phyloP scores from a whole-genome alignment of 2,888 invertebrate species.

The Papilio gigon region DNA sequence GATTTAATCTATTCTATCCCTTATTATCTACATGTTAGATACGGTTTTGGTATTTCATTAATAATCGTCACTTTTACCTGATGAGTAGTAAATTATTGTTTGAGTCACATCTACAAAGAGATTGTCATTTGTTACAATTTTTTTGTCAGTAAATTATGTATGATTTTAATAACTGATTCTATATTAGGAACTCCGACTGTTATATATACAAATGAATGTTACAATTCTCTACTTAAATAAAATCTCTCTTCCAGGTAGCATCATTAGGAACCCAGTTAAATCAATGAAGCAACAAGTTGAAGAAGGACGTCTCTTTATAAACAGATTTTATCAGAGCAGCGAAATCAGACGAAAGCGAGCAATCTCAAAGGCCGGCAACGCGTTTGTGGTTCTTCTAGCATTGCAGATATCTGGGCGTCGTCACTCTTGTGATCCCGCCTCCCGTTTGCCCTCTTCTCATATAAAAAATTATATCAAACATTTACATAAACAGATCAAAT shows the following conservation, averaged over 20 bases:
- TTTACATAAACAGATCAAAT: too few species aligned
- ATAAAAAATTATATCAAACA: too few species aligned
- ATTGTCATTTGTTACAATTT: slow-evolving; percentile 32
- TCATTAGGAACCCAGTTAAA: background rate
- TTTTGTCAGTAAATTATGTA: slow-evolving; percentile 16
- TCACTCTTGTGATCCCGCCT: too few species aligned
- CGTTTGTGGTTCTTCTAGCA: too few species aligned
- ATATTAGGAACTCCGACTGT: background rate
- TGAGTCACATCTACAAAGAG: background rate
- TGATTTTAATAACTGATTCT: background rate
- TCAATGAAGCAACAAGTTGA: background rate
- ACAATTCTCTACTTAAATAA: too few species aligned
- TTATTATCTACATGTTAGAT: slow-evolving; percentile 36
- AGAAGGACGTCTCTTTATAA: background rate
- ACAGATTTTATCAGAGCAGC: too few species aligned
- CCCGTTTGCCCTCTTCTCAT: too few species aligned
- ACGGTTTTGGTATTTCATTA: slow-evolving; percentile 25
- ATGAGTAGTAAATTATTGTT: slow-evolving; percentile 25
- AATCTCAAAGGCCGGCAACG: too few species aligned
- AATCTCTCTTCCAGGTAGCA: background rate
- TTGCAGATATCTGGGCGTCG: too few species aligned
- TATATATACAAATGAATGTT: too few species aligned
- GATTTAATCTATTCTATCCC: slow-evolving; percentile 61
- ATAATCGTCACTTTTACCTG: slow-evolving; percentile 1
- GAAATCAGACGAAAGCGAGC: too few species aligned